These are phyloP conservation scores for Ciconia nigra DNA, from an alignment of 2,797 vertebrate genomes.

Conservation along the genomic window DNA sequence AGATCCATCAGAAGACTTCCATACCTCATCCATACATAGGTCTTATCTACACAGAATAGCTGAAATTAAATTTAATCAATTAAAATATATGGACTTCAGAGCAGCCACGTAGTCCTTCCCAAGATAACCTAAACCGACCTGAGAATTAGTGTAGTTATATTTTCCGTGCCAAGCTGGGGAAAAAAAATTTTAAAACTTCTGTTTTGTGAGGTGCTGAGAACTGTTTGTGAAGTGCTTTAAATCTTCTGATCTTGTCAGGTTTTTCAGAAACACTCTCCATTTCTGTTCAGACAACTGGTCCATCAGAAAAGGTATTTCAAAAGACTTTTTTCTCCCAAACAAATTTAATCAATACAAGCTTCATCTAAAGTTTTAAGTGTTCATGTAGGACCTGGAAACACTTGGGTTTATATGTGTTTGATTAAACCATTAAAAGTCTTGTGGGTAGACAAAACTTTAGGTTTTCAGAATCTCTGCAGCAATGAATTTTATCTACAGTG, in stretches of 20 bases:
- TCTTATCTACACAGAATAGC: not conserved
- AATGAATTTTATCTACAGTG: not conserved
- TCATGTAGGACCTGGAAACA: not conserved
- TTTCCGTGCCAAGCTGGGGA: fast-evolving
- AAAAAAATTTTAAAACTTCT: not conserved
- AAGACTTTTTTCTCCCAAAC: not conserved
- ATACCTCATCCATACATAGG: not conserved
- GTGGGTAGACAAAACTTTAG: not conserved
- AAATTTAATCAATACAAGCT: not conserved
- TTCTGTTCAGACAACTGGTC: not conserved
- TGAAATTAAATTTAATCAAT: not conserved
- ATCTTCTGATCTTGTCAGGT: not conserved
- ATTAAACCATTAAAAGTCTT: not conserved
- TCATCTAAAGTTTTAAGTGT: not conserved
- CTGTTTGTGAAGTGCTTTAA: not conserved
- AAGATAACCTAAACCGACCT: not conserved
- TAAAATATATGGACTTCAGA: not conserved
- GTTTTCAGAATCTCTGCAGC: not conserved
- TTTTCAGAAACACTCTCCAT: not conserved
- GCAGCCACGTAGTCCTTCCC: not conserved
- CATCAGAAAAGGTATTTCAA: not conserved
- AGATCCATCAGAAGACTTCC: not conserved
- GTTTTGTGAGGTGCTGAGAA: not conserved
- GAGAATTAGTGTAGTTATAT: not conserved
- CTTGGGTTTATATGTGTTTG: not conserved